Base-by-base conservation (phyloP, 2,797 vertebrate genomes). In the Oreochromis mossambicus region DNA sequence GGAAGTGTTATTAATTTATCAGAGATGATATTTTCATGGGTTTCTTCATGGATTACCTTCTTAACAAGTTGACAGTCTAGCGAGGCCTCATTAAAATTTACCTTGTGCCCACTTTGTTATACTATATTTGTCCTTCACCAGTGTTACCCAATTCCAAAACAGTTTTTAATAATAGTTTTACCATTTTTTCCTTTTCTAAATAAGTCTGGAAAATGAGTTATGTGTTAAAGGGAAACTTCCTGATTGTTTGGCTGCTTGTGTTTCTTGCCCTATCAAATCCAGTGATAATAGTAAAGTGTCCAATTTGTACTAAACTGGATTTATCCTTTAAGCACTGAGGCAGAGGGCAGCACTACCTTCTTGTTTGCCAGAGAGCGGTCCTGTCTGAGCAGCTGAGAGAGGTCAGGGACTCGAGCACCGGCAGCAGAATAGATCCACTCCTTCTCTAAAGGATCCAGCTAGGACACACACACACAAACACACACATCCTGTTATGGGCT, bases 371-470 rank as follows among this genome's bases (percentile, higher is more conserved):
- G 91, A 1, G 95, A 88, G 4, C 95, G 95, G 58, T 97, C 96
- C 90, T 96, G 95, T 78, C 91, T 89, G 83, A 97, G 96, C 80
- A 97, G 96, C 86, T 96, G 93, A 19, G 88, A 95, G 83, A 97
- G 96, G 86, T 96, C 90, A 17, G 94, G 83, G 38, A 97, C 93
- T 55, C 94, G 92, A 78, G 96, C 96, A 2, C 96, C 95, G 2
- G 97, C 96, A 2, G 96, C 96, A 1, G 94, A 96, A 89, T 97
- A 97, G 88, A 97, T 96, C 97, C 97, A 97, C 78, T 97, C 96
- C 88, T 97, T 97, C 86, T 97, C 97, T 87, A 96, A 82, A 1
- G 96, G 96, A 87, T 97, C 96, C 95, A 97, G 92, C 96, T 97
- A 78, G 5, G 48, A 79, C 73, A 78, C 29, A 80, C 75, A 86